phyloP scores from a whole-genome alignment of 2,113 vertebrate species.

The Andinoacara biseriatus region DNA sequence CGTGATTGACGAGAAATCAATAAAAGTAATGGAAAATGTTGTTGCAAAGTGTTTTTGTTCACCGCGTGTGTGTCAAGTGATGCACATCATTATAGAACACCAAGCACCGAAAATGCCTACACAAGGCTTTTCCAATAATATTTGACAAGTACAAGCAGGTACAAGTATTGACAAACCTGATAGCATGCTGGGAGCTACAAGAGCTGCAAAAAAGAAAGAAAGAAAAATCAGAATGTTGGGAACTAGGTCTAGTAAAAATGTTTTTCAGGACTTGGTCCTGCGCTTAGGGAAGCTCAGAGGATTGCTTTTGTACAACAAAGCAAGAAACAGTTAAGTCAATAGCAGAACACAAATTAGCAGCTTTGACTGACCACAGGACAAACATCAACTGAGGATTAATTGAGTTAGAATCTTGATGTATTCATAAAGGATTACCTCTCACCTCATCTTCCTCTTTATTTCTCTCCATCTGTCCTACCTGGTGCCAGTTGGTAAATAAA shows the following conservation, averaged over 20 bases:
- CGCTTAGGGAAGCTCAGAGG: slow-evolving; percentile 22
- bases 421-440: slow-evolving; percentile 52
- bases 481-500: slow-evolving; percentile 14
- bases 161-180: slow-evolving; percentile 42
- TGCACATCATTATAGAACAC: slow-evolving; percentile 11
- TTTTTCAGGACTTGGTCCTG: not conserved
- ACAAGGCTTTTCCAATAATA: slow-evolving; percentile 24
- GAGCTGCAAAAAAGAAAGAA: not conserved
- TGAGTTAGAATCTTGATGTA: slow-evolving; percentile 67
- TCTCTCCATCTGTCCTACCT: not conserved
- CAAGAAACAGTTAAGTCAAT: slow-evolving; percentile 73
- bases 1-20: slow-evolving; percentile 41
- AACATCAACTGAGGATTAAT: slow-evolving; percentile 74
- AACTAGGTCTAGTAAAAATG: slow-evolving; percentile 15
- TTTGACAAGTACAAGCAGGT: slow-evolving; percentile 21
- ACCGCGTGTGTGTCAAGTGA: slow-evolving; percentile 14
- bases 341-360: slow-evolving; percentile 58
- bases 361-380: slow-evolving; percentile 54
- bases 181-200: slow-evolving; percentile 11
- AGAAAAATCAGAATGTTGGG: not conserved
- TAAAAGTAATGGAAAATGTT: slow-evolving; percentile 22
- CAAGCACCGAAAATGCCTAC: slow-evolving; percentile 11
- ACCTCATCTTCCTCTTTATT: not conserved
- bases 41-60: slow-evolving; percentile 21
- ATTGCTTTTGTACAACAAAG: slow-evolving; percentile 61